Evolutionary conservation across 2,113 vertebrate species (phyloP).

Genomic region (Eulemur macaco): DNA sequence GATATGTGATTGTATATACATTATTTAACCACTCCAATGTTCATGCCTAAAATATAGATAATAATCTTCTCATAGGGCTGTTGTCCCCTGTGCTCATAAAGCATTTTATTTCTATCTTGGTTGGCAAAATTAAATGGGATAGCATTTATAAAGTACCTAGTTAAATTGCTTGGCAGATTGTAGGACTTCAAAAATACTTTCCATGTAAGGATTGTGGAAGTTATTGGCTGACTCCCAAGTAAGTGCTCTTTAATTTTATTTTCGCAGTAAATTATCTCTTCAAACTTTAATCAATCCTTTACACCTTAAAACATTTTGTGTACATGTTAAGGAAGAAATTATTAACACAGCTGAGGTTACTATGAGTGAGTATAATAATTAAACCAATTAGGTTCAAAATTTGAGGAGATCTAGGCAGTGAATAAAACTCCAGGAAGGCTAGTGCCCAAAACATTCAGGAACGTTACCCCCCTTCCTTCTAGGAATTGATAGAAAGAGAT

Average conservation of each 20-base stretch:
- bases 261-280: neutral
- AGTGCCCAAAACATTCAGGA: neutral
- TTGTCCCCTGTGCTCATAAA: neutral
- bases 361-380: neutral
- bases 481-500: neutral
- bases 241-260: constrained; percentile 16
- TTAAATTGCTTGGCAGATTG: neutral
- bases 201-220: neutral
- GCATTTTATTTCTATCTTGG: constrained; percentile 13
- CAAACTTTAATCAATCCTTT: neutral
- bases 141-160: neutral
- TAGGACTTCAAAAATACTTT: neutral
- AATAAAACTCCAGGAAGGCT: neutral
- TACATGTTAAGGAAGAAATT: neutral
- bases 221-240: neutral
- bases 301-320: neutral
- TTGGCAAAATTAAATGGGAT: neutral
- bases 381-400: constrained; percentile 19
- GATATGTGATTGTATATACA: neutral
- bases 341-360: neutral
- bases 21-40: constrained; percentile 23
- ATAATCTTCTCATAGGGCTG: neutral
- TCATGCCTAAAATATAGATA: neutral
- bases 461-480: neutral
- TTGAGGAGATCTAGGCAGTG: neutral